Percentiles rank a stretch among this genome's conserved stretches.
Evolutionary conservation across 2,888 invertebrate species (phyloP).

Genomic region (Patella caerulea): DNA sequence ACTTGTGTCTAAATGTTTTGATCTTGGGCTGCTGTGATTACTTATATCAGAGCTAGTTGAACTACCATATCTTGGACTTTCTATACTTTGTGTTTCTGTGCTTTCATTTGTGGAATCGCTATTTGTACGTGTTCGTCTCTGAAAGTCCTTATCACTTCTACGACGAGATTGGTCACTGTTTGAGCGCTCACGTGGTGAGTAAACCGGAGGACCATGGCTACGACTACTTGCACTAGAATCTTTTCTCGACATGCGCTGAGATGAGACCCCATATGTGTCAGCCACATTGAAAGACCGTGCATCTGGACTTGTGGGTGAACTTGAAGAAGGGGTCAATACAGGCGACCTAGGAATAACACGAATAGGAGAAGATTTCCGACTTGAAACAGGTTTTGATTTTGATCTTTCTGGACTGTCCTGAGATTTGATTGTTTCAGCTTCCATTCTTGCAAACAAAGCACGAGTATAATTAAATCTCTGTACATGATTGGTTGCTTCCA

Average conservation of each 20-base stretch:
- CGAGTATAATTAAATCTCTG: conserved; percentile 68
- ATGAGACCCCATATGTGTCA: conserved; percentile 19
- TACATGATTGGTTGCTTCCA: conserved; percentile 64
- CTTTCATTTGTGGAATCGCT: not conserved
- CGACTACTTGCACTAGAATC: not conserved
- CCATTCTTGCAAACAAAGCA: conserved; percentile 69
- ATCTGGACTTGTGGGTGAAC: conserved; percentile 41
- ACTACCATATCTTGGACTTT: not conserved
- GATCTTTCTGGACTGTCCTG: conserved; percentile 27
- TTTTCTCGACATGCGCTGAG: not conserved
- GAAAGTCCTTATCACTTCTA: not conserved
- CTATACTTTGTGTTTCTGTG: not conserved
- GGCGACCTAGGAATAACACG: conserved; percentile 44
- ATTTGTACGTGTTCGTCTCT: not conserved
- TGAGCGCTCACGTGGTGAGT: conserved; percentile 6
- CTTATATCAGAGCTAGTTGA: not conserved
- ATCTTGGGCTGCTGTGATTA: not conserved
- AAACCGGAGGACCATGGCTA: not conserved
- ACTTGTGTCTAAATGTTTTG: not conserved
- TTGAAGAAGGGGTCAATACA: conserved; percentile 50
- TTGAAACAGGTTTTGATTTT: conserved; percentile 35
- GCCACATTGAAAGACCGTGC: conserved; percentile 35
- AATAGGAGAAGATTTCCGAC: conserved; percentile 43
- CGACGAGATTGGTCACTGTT: not conserved
- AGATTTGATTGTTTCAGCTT: conserved; percentile 54